Conservation (phyloP, 2,113 vertebrate species). For the Raphicerus campestris region DNA sequence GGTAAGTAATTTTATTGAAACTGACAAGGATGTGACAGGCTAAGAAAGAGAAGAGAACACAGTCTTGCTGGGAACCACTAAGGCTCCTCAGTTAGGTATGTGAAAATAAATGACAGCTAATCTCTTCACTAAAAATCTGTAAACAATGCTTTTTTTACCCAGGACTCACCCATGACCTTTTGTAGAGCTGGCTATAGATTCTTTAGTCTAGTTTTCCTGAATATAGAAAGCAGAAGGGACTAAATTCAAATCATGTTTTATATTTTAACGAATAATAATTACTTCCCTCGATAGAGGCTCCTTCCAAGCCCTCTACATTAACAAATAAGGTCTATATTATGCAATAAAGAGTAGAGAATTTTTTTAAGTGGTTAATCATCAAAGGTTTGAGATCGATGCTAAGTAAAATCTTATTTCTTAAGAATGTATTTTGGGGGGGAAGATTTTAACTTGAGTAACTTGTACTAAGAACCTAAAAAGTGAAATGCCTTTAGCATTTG, state of each 20-base stretch:
- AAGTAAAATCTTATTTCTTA: conserved; percentile 29
- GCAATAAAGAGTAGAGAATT: not conserved
- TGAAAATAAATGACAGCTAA: conserved; percentile 96
- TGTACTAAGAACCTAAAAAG: conserved; percentile 54
- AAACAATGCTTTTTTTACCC: conserved; percentile 96
- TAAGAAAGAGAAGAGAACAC: conserved; percentile 87
- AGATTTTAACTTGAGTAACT: conserved; percentile 1
- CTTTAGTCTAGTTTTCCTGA: conserved; percentile 71
- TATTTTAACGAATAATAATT: conserved; percentile 62
- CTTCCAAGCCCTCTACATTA: not conserved
- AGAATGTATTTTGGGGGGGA: not conserved
- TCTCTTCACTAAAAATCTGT: conserved; percentile 94
- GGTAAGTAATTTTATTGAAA: conserved; percentile 97
- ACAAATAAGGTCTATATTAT: not conserved
- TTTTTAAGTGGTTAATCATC: not conserved
- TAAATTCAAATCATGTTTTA: conserved; percentile 65
- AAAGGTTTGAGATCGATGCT: not conserved
- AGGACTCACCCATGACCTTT: conserved; percentile 87
- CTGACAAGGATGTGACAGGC: conserved; percentile 96
- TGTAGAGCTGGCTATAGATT: conserved; percentile 77
- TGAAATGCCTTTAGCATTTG: conserved; percentile 39
- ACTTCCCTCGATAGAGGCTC: not conserved
- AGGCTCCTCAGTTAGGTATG: conserved; percentile 86
- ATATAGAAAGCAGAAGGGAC: conserved; percentile 68
- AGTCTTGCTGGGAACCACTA: conserved; percentile 86